Evolutionary conservation across 2,113 vertebrate genomes (phyloP), one percentile per base, ranked within the genome.

Genomic region (Channa argus): DNA sequence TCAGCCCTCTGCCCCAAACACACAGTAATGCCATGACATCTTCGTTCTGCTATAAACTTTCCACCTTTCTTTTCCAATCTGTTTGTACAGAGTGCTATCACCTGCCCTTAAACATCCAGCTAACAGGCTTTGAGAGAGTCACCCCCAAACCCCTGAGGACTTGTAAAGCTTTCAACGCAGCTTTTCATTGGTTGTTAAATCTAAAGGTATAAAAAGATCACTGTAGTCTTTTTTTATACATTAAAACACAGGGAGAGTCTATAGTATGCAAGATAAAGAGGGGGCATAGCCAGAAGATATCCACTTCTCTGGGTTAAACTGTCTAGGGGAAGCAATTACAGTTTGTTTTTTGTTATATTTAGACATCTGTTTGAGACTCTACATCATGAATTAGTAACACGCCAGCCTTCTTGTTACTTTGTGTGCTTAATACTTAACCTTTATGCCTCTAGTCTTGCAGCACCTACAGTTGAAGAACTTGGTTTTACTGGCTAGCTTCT

Each of bases 161-260:
- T 71, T 53, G 74, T 92, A 91, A 90, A 92, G 87, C 89, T 92
- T 90, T 90, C 86, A 92, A 63, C 47, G 33, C 38, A 13, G 79
- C 77, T 83, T 91, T 92, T 91, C 87, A 93, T 89, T 91, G 89
- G 84, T 76, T 86, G 85, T 89, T 86, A 92, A 91, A 86, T 84
- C 71, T 77, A 75, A 79, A 81, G 72, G 86, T 82, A 89, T 89
- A 86, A 90, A 91, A 79, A 82, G 83, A 83, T 74, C 45, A 55
- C 45, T 77, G 54, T 63, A 75, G 54, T 63, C 69, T 78, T 79
- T 45, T 71, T 56, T 64, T 14, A 10, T 61, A 86, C 72, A 84
- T 82, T 86, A 59, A 81, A 80, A 87, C 67, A 80, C 50, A 74
- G 64, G 37, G 69, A 45, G 52, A 74, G 59, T 53, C 38, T 55